Conservation (phyloP, 2,113 vertebrate species). For the Poicephalus meyeri region DNA sequence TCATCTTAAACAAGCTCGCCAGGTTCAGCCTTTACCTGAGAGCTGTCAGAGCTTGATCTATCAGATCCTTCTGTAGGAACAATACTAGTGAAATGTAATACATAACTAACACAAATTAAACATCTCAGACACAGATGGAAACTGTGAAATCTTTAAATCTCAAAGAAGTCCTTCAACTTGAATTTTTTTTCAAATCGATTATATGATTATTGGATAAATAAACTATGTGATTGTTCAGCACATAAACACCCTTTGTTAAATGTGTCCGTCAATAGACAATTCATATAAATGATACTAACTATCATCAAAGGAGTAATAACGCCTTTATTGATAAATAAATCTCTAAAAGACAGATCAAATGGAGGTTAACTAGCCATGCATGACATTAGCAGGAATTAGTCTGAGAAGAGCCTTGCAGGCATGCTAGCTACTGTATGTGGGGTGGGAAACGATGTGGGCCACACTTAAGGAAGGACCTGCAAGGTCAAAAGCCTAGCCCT, state of each 20-base stretch:
- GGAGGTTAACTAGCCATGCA: slow-evolving; percentile 77
- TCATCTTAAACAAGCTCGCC: not conserved
- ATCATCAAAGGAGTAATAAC: slow-evolving; percentile 73
- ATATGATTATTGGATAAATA: slow-evolving; percentile 66
- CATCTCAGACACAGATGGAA: slow-evolving; percentile 42
- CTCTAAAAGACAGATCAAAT: slow-evolving; percentile 78
- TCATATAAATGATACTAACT: slow-evolving; percentile 75
- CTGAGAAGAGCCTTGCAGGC: slow-evolving; percentile 59
- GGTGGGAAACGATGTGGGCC: not conserved
- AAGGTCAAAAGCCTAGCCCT: slow-evolving; percentile 31
- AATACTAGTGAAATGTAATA: slow-evolving; percentile 29
- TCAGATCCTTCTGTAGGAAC: not conserved
- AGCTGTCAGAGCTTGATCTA: slow-evolving; percentile 37
- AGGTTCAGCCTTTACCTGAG: slow-evolving; percentile 5
- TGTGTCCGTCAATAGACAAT: slow-evolving; percentile 69
- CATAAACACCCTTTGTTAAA: slow-evolving; percentile 63
- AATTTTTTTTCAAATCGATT: slow-evolving; percentile 47
- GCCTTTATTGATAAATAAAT: slow-evolving; percentile 82
- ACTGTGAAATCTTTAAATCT: slow-evolving; percentile 48
- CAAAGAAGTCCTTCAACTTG: slow-evolving; percentile 59
- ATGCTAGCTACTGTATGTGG: slow-evolving; percentile 13
- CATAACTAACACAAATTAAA: slow-evolving; percentile 45
- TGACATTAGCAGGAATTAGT: slow-evolving; percentile 78
- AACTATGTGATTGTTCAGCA: slow-evolving; percentile 70
- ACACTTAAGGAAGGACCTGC: not conserved